These are phyloP conservation scores for Callyntrura guangdongensis DNA, from an alignment of 2,888 invertebrate species.

Conservation along the genomic window DNA sequence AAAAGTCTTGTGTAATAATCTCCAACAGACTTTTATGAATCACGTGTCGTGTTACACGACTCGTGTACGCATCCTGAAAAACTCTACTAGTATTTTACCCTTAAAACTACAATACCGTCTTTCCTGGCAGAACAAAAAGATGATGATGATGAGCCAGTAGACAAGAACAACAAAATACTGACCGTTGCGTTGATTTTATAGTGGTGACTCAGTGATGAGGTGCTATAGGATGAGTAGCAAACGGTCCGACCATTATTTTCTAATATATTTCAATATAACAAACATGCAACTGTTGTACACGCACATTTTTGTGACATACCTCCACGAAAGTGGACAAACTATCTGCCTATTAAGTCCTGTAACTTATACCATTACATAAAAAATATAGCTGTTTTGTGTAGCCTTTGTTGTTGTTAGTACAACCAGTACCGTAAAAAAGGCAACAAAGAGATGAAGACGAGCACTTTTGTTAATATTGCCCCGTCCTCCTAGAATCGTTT, in stretches of 20 bases:
- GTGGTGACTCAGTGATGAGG: no score
- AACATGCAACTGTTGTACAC: neutral
- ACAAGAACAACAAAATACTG: slow-evolving; percentile 33
- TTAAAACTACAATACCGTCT: slow-evolving; percentile 9
- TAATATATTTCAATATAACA: no score
- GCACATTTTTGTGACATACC: neutral
- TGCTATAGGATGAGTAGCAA: no score
- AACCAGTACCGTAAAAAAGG: slow-evolving; percentile 46
- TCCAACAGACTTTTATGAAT: slow-evolving; percentile 63
- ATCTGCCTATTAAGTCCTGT: slow-evolving; percentile 18
- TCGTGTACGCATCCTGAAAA: slow-evolving; percentile 61
- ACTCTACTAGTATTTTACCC: slow-evolving; percentile 49
- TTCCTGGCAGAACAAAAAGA: slow-evolving; percentile 33
- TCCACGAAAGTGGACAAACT: neutral
- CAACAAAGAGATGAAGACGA: slow-evolving; percentile 30
- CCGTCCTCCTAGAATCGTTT: no score
- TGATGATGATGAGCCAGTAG: no score
- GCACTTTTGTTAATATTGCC: slow-evolving; percentile 47
- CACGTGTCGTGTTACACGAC: slow-evolving; percentile 59
- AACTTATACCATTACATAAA: slow-evolving; percentile 18
- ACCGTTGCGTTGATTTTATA: slow-evolving; percentile 20
- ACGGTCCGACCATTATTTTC: no score
- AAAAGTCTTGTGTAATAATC: slow-evolving; percentile 45
- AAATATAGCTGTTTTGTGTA: slow-evolving; percentile 1
- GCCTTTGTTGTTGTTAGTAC: slow-evolving; percentile 39